Evolutionary conservation across 2,888 invertebrate species (phyloP), one percentile per base, ranked within the genome.

Genomic region (Nebria salina): DNA sequence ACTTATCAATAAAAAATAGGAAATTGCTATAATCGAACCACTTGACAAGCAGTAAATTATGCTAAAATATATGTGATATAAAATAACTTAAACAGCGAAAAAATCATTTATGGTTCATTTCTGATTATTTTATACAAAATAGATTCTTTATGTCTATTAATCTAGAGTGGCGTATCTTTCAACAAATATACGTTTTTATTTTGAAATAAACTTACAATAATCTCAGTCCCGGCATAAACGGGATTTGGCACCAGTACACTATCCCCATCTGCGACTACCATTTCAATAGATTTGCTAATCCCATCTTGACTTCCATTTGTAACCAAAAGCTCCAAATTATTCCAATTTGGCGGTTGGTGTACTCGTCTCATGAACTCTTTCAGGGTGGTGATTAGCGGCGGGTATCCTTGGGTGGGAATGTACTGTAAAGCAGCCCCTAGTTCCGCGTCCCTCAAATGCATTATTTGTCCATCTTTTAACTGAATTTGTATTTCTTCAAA

Each of bases 291-390:
- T 88, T 94, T 94, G 88, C 93, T 93, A 82, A 96, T 91, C 6
- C 94, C 95, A 86, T 95, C 95, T 87, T 95, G 95, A 34, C 94
- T 93, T 2, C 96, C 96, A 83, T 92, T 92, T 4, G 94, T 94
- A 41, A 95, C 90, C 65, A 94, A 87, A 0, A 95, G 86, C 82
- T 93, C 93, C 1, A 92, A 90, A 1, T 91, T 89, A 1, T 91
- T 88, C 91, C 92, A 90, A 5, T 91, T 87, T 0, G 95, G 95
- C 0, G 95, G 94, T 0, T 91, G 90, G 86, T 95, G 95, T 11
- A 92, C 87, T 74, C 90, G 88, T 73, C 90, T 87, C 85, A 94
- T 94, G 85, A 94, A 92, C 70, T 91, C 90, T 83, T 92, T 92
- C 9, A 95, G 88, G 84, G 91, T 91, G 77, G 90, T 87, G 0